Conservation (phyloP, 2,113 vertebrate species). For the Peromyscus leucopus region DNA sequence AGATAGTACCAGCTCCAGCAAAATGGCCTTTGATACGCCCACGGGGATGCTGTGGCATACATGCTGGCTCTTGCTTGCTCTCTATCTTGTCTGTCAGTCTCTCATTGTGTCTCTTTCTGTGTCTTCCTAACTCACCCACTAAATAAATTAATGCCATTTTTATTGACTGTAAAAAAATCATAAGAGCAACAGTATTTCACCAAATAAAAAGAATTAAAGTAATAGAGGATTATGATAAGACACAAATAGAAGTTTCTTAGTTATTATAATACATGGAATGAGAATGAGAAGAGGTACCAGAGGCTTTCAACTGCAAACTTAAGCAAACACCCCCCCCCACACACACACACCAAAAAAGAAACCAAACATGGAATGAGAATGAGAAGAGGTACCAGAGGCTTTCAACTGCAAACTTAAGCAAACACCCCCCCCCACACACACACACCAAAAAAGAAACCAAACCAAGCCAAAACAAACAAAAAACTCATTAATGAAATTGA, state of each 20-base stretch:
- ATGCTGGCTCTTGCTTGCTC: not conserved
- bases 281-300: not conserved
- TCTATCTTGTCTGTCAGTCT: not conserved
- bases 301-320: not conserved
- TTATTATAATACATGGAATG: too few species aligned
- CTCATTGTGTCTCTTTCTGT: not conserved
- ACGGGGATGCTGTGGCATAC: not conserved
- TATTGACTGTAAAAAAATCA: not conserved
- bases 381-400: not conserved
- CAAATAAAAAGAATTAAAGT: not conserved
- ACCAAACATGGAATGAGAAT: too few species aligned
- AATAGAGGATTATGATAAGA: not conserved
- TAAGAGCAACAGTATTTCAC: too few species aligned
- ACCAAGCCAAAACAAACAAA: too few species aligned
- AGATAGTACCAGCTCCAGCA: not conserved
- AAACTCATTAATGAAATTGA: not conserved
- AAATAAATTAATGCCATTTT: not conserved
- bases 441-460: too few species aligned
- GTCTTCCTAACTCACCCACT: too few species aligned
- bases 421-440: too few species aligned
- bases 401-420: not conserved
- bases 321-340: not conserved
- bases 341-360: too few species aligned
- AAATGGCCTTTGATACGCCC: rapidly evolving
- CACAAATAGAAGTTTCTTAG: not conserved